These are phyloP conservation scores for Hybognathus amarus DNA, from an alignment of 2,797 vertebrate species.

Conservation along the genomic window DNA sequence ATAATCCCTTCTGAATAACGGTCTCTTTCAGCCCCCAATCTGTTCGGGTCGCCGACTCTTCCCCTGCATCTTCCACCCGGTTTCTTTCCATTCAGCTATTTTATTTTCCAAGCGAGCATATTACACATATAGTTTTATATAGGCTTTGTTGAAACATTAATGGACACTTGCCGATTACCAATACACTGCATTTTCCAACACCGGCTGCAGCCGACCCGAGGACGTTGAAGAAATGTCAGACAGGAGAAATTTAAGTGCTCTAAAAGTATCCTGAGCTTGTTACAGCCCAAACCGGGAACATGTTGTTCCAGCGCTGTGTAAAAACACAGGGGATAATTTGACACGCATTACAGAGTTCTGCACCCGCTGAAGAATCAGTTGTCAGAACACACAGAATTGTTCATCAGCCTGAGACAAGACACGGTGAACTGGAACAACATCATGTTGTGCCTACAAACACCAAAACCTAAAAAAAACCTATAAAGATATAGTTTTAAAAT, in stretches of 20 bases:
- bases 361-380: conserved; percentile 28
- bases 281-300: background rate
- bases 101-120: background rate
- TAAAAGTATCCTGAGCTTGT: conserved; percentile 4
- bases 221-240: background rate
- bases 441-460: background rate
- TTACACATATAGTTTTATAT: background rate
- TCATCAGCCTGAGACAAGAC: conserved; percentile 16
- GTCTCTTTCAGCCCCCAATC: conserved; percentile 18
- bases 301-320: conserved; percentile 6
- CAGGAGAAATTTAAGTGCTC: background rate
- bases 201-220: background rate
- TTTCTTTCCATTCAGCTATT: background rate
- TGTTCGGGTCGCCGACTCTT: conserved; percentile 23
- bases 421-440: background rate
- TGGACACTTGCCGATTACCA: background rate
- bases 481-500: background rate
- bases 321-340: conserved; percentile 15
- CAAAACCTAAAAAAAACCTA: background rate
- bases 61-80: background rate
- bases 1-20: conserved; percentile 44
- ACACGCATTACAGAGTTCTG: conserved; percentile 14
- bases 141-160: conserved; percentile 16
- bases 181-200: background rate
- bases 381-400: conserved; percentile 18